phyloP scores from a whole-genome alignment of 2,888 invertebrate genomes.

The Clivina fossor region DNA sequence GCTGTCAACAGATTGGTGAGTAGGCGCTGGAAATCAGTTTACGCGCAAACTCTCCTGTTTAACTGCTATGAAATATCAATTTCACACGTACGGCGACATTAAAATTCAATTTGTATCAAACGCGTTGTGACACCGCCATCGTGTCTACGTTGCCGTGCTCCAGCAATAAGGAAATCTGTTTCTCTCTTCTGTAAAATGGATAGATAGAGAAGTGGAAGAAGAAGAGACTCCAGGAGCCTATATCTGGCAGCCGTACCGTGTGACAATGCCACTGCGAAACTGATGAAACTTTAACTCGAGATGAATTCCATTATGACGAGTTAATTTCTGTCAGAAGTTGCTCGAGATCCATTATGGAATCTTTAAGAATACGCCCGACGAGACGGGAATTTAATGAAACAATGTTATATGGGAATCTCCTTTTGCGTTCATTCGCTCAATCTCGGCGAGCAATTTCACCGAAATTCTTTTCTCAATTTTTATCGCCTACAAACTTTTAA shows the following conservation, averaged over 20 bases:
- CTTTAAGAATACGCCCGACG: constrained; percentile 18
- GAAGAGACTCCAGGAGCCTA: not conserved
- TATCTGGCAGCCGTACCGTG: constrained; percentile 8
- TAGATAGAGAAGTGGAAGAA: not conserved
- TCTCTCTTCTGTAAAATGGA: not conserved
- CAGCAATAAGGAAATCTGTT: too few relatives aligned
- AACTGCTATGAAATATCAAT: constrained; percentile 33
- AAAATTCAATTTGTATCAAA: constrained; percentile 31
- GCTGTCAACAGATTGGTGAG: constrained; percentile 15
- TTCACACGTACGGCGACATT: constrained; percentile 30
- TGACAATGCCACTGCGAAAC: constrained; percentile 11
- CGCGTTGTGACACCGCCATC: constrained; percentile 6
- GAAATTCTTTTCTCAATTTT: too few relatives aligned
- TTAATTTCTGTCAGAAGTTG: constrained; percentile 24
- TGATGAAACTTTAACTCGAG: constrained; percentile 26
- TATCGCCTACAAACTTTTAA: too few relatives aligned
- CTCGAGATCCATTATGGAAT: constrained; percentile 22
- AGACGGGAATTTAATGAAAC: constrained; percentile 12
- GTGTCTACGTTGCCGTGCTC: too few relatives aligned
- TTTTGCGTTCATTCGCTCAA: too few relatives aligned
- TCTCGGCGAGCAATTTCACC: too few relatives aligned
- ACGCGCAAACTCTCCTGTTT: constrained; percentile 26
- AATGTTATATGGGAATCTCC: too few relatives aligned
- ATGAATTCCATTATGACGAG: constrained; percentile 29
- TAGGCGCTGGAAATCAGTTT: constrained; percentile 12